A percentile compares a stretch with the other conserved stretches of the same genome.
Evolutionary conservation across 2,888 invertebrate species (phyloP).

Genomic region (Sarcophaga caerulescens): DNA sequence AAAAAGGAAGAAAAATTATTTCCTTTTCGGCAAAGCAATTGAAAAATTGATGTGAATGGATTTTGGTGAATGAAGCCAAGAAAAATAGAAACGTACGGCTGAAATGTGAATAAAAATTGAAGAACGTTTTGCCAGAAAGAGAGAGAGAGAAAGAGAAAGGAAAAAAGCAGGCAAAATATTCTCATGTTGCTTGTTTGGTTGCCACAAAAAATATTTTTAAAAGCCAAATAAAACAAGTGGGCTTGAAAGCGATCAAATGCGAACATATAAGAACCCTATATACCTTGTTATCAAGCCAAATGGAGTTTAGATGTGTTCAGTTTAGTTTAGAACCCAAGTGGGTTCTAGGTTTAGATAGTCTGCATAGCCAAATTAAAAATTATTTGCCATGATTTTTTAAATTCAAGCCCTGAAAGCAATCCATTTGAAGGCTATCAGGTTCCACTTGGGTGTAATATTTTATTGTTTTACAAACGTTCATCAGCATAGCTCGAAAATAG

Average conservation of each 20-base stretch:
- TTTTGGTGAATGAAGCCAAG: slow-evolving; percentile 69
- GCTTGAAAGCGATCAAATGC: background rate
- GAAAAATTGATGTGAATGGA: slow-evolving; percentile 73
- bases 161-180: background rate
- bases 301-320: too few relatives aligned
- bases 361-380: too few relatives aligned
- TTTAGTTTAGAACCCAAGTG: too few relatives aligned
- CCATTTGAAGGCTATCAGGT: too few relatives aligned
- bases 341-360: too few relatives aligned
- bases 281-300: too few relatives aligned
- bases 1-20: slow-evolving; percentile 66
- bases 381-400: too few relatives aligned
- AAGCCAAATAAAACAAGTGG: slow-evolving; percentile 27
- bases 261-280: background rate
- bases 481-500: too few relatives aligned
- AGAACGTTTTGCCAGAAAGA: too few relatives aligned
- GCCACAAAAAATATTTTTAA: background rate
- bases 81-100: slow-evolving; percentile 8
- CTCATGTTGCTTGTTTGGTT: background rate
- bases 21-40: slow-evolving; percentile 70
- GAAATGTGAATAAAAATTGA: background rate
- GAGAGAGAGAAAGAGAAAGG: background rate
- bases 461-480: too few relatives aligned
- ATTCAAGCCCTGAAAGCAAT: too few relatives aligned
- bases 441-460: too few relatives aligned